Base-by-base conservation (phyloP, 2,888 invertebrate genomes). In the Leptopterna dolabrata region DNA sequence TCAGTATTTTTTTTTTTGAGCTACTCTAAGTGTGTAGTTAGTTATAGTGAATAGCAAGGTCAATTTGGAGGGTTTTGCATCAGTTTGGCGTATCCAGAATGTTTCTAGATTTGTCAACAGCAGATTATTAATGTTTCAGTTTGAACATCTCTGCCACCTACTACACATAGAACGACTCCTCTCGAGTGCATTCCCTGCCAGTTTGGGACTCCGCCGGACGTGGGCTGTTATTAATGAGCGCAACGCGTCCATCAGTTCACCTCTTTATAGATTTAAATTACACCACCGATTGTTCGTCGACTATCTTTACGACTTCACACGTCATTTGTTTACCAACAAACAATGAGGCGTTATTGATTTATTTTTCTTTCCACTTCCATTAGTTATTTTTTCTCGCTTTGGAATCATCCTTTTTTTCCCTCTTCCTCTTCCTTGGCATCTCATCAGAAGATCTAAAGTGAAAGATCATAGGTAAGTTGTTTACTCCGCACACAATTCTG, bases 221-320 rank as follows among this genome's bases (percentile, higher is more conserved):
- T 73, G 41, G 73, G 73, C n/a, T 73, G 73, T 73, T 73, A 73
- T 73, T 73, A 16, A 73, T 73, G 73, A 73, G 16, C 36, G 1
- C 73, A 41, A 73, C 73, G 19, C 73, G 36, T 73, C 73, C 36
- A 73, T 73, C 73, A 29, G 73, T 73, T 73, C 73, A 73, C 73
- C 73, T 36, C 73, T 73, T 73, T 73, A 73, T 73, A 73, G 73
- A 73, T 73, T 73, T 73, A 73, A 73, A 73, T 73, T 41, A 73
- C 73, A 30, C 41, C 73, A 41, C 41, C 73, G 73, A 73, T 73
- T 73, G 73, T 73, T 73, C 73, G 73, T 73, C 41, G 73, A 11
- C 73, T 73, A 16, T 73, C 73, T 36, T 24, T 24, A 24, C 63
- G 24, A 24, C 63, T 63, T 63, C 63, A 36, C 73, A 30, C 30